Evolutionary conservation across 2,797 vertebrate genomes (phyloP), one percentile per base, ranked within the genome.

Genomic region (Dicrostonyx torquatus): DNA sequence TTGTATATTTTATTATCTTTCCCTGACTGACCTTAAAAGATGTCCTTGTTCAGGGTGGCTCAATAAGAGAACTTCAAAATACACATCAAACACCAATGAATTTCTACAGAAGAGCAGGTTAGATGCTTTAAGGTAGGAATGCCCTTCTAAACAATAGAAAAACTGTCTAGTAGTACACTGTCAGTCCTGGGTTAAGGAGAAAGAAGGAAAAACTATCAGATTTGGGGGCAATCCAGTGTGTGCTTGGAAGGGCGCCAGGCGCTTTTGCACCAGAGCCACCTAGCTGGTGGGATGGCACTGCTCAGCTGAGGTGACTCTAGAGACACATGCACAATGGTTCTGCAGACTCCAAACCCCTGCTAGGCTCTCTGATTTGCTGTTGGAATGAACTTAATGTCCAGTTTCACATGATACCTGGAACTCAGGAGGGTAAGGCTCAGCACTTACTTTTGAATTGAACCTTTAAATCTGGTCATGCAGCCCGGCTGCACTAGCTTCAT

Each of bases 51-150:
- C 82, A 89, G 64, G 22, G 10, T 40, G 7, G 60, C 18, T 85
- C 20, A 50, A 85, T 0, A 73, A 87, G 77, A 90, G 85, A 94
- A 96, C 15, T 22, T 92, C 73, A 90, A 75, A 94, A 68, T 55
- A 64, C 2, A 55, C n/a, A 75, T 55, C 92, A 62, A 14, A 37
- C 66, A 43, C 0, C 18, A 24, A n/a, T 40, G 48, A n/a, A 24
- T 64, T 58, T 79, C 90, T 87, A 60, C 18, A 29, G 53, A 70
- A 94, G 18, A 92, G 48, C 3, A 80, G 68, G 82, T 82, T 62
- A 31, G 88, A 87, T 14, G 31, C 14, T 73, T 0, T 43, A n/a
- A 85, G 91, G 53, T 50, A 91, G 43, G 75, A 70, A 86, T 12
- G 12, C 4, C 14, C 88, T 85, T 45, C 62, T 87, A 91, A 68